Conservation (phyloP, 2,797 vertebrate genomes). For the Ceryle rudis region DNA sequence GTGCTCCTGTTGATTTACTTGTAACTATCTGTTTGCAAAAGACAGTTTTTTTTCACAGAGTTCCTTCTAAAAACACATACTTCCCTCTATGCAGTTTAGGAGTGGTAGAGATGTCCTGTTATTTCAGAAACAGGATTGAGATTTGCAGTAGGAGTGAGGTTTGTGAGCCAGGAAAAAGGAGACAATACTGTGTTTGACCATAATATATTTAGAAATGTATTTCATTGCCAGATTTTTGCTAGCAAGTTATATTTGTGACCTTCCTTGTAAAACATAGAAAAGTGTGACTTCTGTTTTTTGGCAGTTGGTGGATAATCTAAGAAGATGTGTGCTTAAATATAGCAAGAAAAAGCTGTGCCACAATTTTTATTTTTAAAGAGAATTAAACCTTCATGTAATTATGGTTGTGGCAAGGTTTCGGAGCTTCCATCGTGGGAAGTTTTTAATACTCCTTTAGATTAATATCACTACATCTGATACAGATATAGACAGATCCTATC, state of each 20-base stretch:
- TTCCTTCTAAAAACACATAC: not conserved
- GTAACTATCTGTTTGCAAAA: not conserved
- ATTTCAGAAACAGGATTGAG: not conserved
- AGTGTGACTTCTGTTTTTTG: not conserved
- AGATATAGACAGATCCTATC: not conserved
- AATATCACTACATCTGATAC: not conserved
- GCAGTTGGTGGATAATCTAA: not conserved
- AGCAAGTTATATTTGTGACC: not conserved
- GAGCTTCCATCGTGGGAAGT: not conserved
- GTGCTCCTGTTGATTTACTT: not conserved
- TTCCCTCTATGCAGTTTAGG: not conserved
- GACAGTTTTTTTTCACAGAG: not conserved
- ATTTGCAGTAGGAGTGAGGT: not conserved
- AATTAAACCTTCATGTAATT: not conserved
- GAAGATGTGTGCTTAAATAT: not conserved
- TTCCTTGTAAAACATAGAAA: not conserved
- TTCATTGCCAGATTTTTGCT: slow-evolving; percentile 1
- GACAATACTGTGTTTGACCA: not conserved
- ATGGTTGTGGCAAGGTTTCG: not conserved
- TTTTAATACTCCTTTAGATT: not conserved
- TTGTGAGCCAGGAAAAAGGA: not conserved
- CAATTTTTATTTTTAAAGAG: not conserved
- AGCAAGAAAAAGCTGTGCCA: not conserved
- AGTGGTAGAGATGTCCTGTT: not conserved
- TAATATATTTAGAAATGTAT: not conserved